A percentile compares a stretch with the other conserved stretches of the same genome.
These are phyloP conservation scores for Trachurus trachurus DNA, from an alignment of 2,797 vertebrate genomes.

Conservation along the genomic window DNA sequence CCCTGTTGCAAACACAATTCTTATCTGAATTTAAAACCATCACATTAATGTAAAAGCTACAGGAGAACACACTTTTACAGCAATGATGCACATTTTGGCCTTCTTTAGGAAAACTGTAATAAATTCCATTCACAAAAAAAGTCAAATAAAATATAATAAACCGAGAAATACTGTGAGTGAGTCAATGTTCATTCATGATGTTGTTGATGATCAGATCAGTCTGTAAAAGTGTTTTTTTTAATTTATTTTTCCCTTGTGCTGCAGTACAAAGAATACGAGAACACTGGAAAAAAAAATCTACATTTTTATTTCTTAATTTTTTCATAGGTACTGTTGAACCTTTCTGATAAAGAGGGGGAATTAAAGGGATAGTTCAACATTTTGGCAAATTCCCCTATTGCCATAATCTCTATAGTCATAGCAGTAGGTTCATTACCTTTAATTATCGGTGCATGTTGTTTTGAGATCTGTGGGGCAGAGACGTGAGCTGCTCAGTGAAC, in stretches of 20 bases:
- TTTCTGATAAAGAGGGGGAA: not conserved
- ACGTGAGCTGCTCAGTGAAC: too few relatives aligned
- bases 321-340: too few relatives aligned
- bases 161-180: not conserved
- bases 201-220: not conserved
- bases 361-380: too few relatives aligned
- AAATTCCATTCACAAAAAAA: not conserved
- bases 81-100: not conserved
- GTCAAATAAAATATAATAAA: not conserved
- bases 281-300: too few relatives aligned
- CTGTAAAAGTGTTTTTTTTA: not conserved
- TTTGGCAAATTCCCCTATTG: too few relatives aligned
- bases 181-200: not conserved
- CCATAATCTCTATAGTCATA: too few relatives aligned
- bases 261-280: not conserved
- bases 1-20: not conserved
- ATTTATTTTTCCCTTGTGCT: too few relatives aligned
- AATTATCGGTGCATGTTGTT: too few relatives aligned
- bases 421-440: too few relatives aligned
- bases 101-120: constrained; percentile 8
- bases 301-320: too few relatives aligned
- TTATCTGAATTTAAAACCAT: not conserved
- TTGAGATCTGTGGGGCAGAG: too few relatives aligned
- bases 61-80: not conserved
- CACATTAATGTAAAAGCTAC: not conserved